A percentile compares a stretch with the other conserved stretches of the same genome.
These are phyloP conservation scores for Hippocampus guttulatus DNA, from an alignment of 2,113 vertebrate genomes.

Conservation along the genomic window DNA sequence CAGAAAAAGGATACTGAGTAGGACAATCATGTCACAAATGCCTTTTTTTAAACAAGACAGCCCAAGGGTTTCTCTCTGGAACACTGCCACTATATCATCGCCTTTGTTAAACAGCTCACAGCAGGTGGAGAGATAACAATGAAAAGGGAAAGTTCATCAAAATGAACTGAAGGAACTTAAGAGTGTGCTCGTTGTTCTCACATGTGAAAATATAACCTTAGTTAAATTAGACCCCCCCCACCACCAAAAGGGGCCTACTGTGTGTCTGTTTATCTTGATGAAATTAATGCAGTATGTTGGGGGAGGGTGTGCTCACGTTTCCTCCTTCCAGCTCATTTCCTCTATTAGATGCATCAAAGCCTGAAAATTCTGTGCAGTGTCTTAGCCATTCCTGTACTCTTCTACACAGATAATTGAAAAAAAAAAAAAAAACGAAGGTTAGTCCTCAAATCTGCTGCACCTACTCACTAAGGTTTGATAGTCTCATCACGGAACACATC, in stretches of 20 bases:
- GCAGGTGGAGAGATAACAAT: conserved; percentile 45
- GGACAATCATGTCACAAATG: conserved; percentile 8
- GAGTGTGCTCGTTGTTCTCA: conserved; percentile 36
- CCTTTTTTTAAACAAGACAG: conserved; percentile 2
- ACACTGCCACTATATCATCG: conserved; percentile 24
- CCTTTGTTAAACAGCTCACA: conserved; percentile 45
- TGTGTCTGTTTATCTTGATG: no score
- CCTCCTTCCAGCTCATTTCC: background rate
- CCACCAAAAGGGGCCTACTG: conserved; percentile 3
- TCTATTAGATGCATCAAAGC: background rate
- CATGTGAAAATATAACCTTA: conserved; percentile 34
- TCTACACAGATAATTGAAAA: background rate
- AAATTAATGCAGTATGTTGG: no score
- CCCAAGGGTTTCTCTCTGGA: conserved; percentile 15
- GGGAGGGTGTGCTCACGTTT: background rate
- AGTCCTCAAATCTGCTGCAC: background rate
- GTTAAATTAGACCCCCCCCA: conserved; percentile 22
- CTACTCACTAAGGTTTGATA: background rate
- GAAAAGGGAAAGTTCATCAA: conserved; percentile 39
- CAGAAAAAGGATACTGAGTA: background rate
- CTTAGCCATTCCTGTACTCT: background rate
- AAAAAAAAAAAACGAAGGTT: background rate
- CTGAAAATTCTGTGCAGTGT: background rate
- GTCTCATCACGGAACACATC: background rate
- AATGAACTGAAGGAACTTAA: conserved; percentile 33